Evolutionary conservation across 2,888 invertebrate genomes (phyloP).

Genomic region (Platycheirus albimanus): DNA sequence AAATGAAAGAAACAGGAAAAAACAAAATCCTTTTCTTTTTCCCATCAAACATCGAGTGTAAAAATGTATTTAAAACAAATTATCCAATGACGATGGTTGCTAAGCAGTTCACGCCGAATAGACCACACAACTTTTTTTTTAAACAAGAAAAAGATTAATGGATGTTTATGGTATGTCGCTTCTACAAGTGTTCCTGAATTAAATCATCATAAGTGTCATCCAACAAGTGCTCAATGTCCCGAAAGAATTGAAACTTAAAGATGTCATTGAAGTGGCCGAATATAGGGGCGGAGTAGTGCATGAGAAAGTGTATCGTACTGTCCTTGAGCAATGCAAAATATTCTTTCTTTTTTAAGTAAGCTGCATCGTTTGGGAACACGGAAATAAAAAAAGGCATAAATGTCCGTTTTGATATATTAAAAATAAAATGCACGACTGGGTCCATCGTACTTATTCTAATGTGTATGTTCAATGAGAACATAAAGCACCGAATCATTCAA

Average conservation of each 20-base stretch:
- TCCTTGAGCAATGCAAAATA: conserved; percentile 90
- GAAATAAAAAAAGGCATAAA: too few species aligned
- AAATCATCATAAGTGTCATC: conserved; percentile 7
- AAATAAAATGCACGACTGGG: too few species aligned
- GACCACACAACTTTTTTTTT: conserved; percentile 92
- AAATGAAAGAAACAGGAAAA: conserved; percentile 93
- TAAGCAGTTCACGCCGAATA: conserved; percentile 95
- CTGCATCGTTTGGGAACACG: conserved; percentile 91
- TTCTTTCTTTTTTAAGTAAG: conserved; percentile 94
- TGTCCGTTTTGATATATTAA: too few species aligned
- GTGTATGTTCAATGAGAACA: too few species aligned
- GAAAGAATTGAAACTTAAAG: conserved; percentile 88
- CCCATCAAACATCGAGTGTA: conserved; percentile 87
- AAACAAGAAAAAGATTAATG: conserved; percentile 94
- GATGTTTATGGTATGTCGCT: conserved; percentile 93
- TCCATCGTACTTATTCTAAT: too few species aligned
- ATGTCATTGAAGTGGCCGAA: conserved; percentile 87
- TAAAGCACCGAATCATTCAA: too few species aligned
- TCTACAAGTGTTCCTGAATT: background rate
- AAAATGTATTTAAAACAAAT: conserved; percentile 82
- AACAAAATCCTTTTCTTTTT: conserved; percentile 94
- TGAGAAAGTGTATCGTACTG: conserved; percentile 88
- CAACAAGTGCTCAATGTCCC: conserved; percentile 90
- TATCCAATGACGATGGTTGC: conserved; percentile 90
- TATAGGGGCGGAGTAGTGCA: conserved; percentile 92